phyloP scores from a whole-genome alignment of 2,888 invertebrate genomes.

The Cremastobaeus sp. region DNA sequence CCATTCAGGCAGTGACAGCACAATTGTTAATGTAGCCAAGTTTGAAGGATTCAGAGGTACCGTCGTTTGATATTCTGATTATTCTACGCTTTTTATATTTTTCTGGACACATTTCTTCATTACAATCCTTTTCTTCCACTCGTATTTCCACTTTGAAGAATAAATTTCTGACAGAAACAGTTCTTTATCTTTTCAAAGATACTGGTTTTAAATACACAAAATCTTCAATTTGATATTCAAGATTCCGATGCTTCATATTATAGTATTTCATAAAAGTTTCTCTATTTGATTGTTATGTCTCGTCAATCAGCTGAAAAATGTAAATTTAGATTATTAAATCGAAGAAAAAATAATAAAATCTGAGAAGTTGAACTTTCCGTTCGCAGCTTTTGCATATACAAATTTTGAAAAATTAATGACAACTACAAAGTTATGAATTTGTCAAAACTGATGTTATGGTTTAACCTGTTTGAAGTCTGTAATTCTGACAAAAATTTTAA shows the following conservation, averaged over 20 bases:
- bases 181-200: slow-evolving; percentile 81
- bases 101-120: slow-evolving; percentile 88
- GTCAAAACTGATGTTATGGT: no score
- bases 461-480: no score
- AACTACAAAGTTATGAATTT: no score
- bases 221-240: slow-evolving; percentile 83
- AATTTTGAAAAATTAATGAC: no score
- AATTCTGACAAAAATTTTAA: no score
- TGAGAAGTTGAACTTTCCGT: no score
- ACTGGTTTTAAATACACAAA: slow-evolving; percentile 85
- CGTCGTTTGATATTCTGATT: slow-evolving; percentile 85
- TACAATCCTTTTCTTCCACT: slow-evolving; percentile 75
- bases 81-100: slow-evolving; percentile 87
- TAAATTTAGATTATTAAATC: no score
- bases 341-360: no score
- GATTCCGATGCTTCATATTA: slow-evolving; percentile 82
- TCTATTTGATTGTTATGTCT: no score
- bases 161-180: slow-evolving; percentile 51
- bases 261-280: slow-evolving; percentile 77
- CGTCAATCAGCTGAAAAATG: no score
- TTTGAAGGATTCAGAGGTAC: slow-evolving; percentile 87
- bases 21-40: slow-evolving; percentile 85
- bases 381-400: no score
- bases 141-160: not conserved
- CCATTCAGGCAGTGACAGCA: no score